Conservation (phyloP, 2,113 vertebrate genomes). For the Polypterus bichir region DNA sequence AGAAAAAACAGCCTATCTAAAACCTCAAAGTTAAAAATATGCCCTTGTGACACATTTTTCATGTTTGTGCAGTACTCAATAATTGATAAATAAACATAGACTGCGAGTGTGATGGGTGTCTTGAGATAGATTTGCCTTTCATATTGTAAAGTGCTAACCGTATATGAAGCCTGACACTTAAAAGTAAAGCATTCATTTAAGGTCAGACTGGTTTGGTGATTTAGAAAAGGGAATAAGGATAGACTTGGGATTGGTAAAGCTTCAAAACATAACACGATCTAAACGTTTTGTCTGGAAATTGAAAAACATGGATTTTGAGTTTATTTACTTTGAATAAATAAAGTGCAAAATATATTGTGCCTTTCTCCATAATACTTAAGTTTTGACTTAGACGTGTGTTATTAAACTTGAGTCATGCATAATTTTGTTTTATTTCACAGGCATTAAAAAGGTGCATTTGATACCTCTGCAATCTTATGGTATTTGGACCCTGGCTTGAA, state of each 20-base stretch:
- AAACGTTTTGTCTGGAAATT: too few species aligned
- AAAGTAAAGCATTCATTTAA: constrained; percentile 42
- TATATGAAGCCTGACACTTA: constrained; percentile 37
- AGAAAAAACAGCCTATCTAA: constrained; percentile 34
- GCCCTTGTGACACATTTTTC: constrained; percentile 25
- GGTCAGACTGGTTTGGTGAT: constrained; percentile 39
- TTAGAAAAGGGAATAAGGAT: constrained; percentile 3
- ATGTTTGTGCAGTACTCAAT: constrained; percentile 43
- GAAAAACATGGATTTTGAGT: too few species aligned
- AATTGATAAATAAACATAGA: constrained; percentile 55
- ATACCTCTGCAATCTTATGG: too few species aligned
- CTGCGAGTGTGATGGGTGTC: constrained; percentile 42
- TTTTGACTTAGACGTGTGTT: too few species aligned
- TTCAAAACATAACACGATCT: too few species aligned
- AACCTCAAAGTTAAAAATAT: constrained; percentile 28
- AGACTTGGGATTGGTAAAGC: not conserved
- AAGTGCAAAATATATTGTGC: too few species aligned
- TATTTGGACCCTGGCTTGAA: too few species aligned
- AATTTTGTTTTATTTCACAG: too few species aligned
- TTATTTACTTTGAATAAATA: too few species aligned
- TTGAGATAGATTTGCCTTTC: constrained; percentile 35
- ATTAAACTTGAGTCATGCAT: too few species aligned
- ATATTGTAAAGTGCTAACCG: constrained; percentile 33
- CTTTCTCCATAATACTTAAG: too few species aligned
- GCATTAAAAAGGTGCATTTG: too few species aligned